Percentiles rank a stretch among this genome's conserved stretches.
phyloP scores from a whole-genome alignment of 2,797 vertebrate genomes.

The Lagorchestes hirsutus region DNA sequence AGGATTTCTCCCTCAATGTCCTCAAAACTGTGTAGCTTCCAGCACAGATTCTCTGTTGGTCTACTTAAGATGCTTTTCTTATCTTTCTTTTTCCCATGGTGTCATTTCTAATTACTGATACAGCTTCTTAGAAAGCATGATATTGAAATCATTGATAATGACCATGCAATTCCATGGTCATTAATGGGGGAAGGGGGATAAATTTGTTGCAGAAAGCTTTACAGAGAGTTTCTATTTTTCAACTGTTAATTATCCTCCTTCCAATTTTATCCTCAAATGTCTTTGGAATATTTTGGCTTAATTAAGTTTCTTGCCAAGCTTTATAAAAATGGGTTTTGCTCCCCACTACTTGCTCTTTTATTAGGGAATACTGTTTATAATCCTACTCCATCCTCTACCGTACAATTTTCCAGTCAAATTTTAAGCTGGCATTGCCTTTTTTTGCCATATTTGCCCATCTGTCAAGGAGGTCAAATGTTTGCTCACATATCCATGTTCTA shows the following conservation, averaged over 20 bases:
- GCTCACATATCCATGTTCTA: not conserved
- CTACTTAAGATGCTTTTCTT: not conserved
- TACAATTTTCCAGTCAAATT: not conserved
- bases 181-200: not conserved
- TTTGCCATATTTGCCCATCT: not conserved
- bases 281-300: not conserved
- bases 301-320: not conserved
- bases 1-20: not conserved
- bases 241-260: not conserved
- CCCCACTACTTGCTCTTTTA: not conserved
- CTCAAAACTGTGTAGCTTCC: not conserved
- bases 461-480: not conserved
- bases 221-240: not conserved
- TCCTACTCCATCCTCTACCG: not conserved
- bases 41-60: not conserved
- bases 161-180: not conserved
- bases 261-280: not conserved
- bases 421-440: not conserved
- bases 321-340: not conserved
- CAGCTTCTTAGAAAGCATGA: not conserved
- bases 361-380: not conserved
- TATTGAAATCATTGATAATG: too few relatives aligned
- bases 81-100: not conserved
- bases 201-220: not conserved
- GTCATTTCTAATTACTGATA: not conserved